Conservation (phyloP, 2,113 vertebrate species). For the Atractosteus spatula region DNA sequence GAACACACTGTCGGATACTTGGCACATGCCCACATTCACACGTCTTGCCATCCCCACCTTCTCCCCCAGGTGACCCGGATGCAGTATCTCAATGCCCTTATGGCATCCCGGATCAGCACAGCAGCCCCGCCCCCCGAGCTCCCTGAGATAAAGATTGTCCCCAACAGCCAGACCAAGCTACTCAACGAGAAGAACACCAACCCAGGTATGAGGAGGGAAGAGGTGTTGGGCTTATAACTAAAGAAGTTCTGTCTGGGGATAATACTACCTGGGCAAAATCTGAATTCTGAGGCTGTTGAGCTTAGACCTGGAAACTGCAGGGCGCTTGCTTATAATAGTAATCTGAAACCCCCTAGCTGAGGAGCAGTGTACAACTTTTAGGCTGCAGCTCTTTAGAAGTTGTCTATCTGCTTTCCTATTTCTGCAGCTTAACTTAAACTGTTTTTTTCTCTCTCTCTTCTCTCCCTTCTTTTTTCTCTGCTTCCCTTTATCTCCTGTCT, state of each 20-base stretch:
- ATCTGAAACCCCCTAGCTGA: too few relatives aligned
- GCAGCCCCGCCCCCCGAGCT: slow-evolving; percentile 68
- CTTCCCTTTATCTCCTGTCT: slow-evolving; percentile 34
- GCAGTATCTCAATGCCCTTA: slow-evolving; percentile 84
- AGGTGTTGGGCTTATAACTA: not conserved
- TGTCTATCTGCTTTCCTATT: slow-evolving; percentile 7
- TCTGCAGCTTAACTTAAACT: slow-evolving; percentile 47
- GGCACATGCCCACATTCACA: not conserved
- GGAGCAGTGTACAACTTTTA: too few relatives aligned
- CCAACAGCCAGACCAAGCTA: slow-evolving; percentile 83
- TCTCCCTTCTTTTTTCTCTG: slow-evolving; percentile 26
- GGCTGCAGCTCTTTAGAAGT: not conserved
- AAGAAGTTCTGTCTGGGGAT: not conserved
- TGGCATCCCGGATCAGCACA: slow-evolving; percentile 69
- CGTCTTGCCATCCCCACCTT: not conserved
- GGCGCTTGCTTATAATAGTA: not conserved
- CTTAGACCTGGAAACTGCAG: not conserved
- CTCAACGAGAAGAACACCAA: slow-evolving; percentile 66
- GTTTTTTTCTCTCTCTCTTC: slow-evolving; percentile 44
- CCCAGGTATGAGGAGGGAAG: slow-evolving; percentile 48
- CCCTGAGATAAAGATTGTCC: slow-evolving; percentile 70
- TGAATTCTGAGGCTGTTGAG: not conserved
- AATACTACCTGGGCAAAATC: not conserved
- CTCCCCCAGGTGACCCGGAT: slow-evolving; percentile 75
- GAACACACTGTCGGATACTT: not conserved